A percentile compares a stretch with the other conserved stretches of the same genome.
phyloP scores from a whole-genome alignment of 2,888 invertebrate genomes.

The Ochlodes sylvanus region DNA sequence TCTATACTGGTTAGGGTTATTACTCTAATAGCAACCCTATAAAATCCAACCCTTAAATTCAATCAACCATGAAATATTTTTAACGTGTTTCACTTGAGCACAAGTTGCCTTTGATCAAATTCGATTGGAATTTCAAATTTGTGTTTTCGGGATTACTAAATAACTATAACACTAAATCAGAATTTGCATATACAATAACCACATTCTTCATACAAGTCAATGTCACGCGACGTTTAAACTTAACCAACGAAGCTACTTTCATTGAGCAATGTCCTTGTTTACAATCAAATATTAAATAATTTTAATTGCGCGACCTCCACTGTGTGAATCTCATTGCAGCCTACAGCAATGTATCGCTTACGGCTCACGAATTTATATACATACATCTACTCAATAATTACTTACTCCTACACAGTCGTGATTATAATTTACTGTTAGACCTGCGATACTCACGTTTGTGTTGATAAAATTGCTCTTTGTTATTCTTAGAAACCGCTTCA shows the following conservation, averaged over 20 bases:
- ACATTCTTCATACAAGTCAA: slow-evolving; percentile 18
- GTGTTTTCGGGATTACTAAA: no score
- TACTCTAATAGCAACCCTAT: no score
- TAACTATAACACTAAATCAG: no score
- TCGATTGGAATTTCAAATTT: background rate
- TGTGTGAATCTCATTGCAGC: slow-evolving; percentile 24
- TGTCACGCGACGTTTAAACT: background rate
- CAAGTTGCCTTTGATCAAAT: no score
- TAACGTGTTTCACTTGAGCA: no score
- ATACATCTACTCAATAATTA: slow-evolving; percentile 31
- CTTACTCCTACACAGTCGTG: slow-evolving; percentile 30
- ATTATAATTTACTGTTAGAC: slow-evolving; percentile 11
- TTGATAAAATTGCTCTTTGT: slow-evolving; percentile 10
- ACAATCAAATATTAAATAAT: slow-evolving; percentile 28
- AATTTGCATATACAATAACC: background rate
- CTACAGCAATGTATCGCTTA: slow-evolving; percentile 19
- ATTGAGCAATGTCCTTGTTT: slow-evolving; percentile 38
- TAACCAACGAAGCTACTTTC: slow-evolving; percentile 19
- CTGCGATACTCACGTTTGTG: slow-evolving; percentile 23
- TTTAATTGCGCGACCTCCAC: slow-evolving; percentile 32
- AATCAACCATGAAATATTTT: no score
- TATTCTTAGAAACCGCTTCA: background rate
- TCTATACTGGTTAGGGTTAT: no score
- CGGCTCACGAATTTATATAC: slow-evolving; percentile 26
- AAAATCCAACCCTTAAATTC: no score